Percentiles rank a stretch among this genome's conserved stretches.
Conservation (phyloP, 2,888 invertebrate species). For the Ennomos quercinarius region DNA sequence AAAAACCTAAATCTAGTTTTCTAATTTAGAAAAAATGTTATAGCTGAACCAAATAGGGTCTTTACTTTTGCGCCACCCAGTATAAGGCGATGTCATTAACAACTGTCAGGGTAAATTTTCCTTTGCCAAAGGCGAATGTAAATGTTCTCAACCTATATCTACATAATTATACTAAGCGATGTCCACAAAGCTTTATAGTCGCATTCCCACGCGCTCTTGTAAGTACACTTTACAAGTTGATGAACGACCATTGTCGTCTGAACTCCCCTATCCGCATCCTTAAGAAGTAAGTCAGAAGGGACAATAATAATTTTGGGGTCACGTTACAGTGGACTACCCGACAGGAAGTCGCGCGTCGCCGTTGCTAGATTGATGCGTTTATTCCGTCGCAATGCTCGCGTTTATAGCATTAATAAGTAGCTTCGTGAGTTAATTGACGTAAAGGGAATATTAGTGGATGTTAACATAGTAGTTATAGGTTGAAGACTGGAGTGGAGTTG, state of each 20-base stretch:
- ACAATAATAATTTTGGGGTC: slow-evolving; percentile 44
- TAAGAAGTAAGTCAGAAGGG: slow-evolving; percentile 34
- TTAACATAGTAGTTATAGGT: slow-evolving; percentile 25
- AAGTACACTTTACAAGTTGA: slow-evolving; percentile 45
- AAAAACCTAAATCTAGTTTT: no score
- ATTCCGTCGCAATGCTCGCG: slow-evolving; percentile 42
- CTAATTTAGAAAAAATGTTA: no score
- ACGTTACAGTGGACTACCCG: slow-evolving; percentile 39
- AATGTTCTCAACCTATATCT: slow-evolving; percentile 25
- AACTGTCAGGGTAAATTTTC: slow-evolving; percentile 38
- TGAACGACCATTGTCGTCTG: slow-evolving; percentile 43
- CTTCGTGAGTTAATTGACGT: slow-evolving; percentile 37
- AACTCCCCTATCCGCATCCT: slow-evolving; percentile 41
- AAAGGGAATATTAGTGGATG: slow-evolving; percentile 32
- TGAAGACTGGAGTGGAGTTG: slow-evolving; percentile 5
- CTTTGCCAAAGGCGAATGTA: slow-evolving; percentile 32
- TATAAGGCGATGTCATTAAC: slow-evolving; percentile 37
- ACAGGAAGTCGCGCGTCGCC: slow-evolving; percentile 50
- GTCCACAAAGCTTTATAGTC: slow-evolving; percentile 43
- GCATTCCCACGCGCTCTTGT: slow-evolving; percentile 48
- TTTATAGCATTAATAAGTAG: slow-evolving; percentile 43
- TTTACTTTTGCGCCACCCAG: no score
- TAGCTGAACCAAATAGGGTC: no score
- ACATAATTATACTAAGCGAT: slow-evolving; percentile 39
- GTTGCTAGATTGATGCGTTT: slow-evolving; percentile 49